Evolutionary conservation across 2,888 invertebrate species (phyloP).

Genomic region (Epiblema foenella): DNA sequence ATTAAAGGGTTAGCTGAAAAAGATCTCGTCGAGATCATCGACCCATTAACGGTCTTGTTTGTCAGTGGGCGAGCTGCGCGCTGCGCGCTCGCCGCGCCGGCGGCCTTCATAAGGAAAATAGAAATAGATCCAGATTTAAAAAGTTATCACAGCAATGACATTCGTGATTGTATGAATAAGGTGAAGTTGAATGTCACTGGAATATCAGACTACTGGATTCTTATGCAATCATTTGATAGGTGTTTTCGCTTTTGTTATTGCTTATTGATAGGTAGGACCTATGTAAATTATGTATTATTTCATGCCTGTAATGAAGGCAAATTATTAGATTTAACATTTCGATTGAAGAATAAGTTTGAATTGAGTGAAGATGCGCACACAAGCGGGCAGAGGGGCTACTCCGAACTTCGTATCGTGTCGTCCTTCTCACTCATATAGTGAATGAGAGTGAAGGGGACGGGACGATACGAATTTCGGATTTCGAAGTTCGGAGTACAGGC

Average conservation of each 20-base stretch:
- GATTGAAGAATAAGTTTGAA: no score
- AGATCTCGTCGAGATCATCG: conserved; percentile 57
- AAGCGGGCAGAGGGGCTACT: no score
- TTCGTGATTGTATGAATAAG: conserved; percentile 30
- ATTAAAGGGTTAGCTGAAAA: conserved; percentile 45
- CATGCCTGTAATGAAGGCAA: no score
- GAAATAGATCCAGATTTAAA: conserved; percentile 47
- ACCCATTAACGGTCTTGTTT: conserved; percentile 67
- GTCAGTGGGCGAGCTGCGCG: conserved; percentile 69
- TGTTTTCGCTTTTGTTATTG: background rate
- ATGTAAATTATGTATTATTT: background rate
- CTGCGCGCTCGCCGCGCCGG: no score
- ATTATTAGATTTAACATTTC: no score
- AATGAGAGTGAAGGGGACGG: no score
- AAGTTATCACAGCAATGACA: conserved; percentile 35
- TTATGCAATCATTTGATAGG: background rate
- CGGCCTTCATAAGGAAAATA: conserved; percentile 73
- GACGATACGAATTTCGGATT: no score
- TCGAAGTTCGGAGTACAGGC: no score
- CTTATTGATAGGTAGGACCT: background rate
- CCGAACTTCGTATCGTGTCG: no score
- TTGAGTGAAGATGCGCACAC: background rate
- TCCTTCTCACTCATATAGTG: no score
- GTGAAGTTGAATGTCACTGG: conserved; percentile 23
- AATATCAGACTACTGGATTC: conserved; percentile 2